Conservation (phyloP, 2,888 invertebrate genomes). For the Microctonus aethiopoides region DNA sequence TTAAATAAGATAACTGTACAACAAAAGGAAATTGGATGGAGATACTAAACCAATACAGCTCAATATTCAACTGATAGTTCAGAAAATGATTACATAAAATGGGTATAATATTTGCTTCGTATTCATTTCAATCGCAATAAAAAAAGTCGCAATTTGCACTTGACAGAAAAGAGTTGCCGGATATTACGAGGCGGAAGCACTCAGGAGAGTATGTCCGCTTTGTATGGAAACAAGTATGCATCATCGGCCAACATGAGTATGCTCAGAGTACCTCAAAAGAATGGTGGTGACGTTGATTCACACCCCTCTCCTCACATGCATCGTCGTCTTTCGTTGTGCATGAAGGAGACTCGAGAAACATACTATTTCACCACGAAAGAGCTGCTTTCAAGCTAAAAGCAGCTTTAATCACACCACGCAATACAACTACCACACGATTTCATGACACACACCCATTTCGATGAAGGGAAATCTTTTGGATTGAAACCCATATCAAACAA, state of each 20-base stretch:
- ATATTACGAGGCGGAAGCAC: neutral
- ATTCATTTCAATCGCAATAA: neutral
- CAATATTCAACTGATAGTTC: too few relatives aligned
- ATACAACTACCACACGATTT: neutral
- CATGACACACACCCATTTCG: neutral
- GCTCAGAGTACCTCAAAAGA: neutral
- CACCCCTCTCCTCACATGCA: neutral
- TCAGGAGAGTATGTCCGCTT: neutral
- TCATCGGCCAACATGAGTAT: neutral
- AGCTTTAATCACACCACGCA: constrained; percentile 34
- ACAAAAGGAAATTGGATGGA: too few relatives aligned
- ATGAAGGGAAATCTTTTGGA: neutral
- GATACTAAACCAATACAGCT: too few relatives aligned
- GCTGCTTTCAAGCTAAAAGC: constrained; percentile 46
- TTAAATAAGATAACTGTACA: too few relatives aligned
- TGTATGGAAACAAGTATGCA: neutral
- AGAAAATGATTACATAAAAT: too few relatives aligned
- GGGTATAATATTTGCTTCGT: neutral
- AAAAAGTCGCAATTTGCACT: neutral
- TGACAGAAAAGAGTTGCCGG: neutral
- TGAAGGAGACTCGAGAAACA: neutral
- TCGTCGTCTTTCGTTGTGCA: constrained; percentile 3
- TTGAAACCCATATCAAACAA: neutral
- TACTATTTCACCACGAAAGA: constrained; percentile 23
- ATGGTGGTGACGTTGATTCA: neutral